These are phyloP conservation scores for Lacerta agilis DNA, from an alignment of 2,797 vertebrate species.

Conservation along the genomic window DNA sequence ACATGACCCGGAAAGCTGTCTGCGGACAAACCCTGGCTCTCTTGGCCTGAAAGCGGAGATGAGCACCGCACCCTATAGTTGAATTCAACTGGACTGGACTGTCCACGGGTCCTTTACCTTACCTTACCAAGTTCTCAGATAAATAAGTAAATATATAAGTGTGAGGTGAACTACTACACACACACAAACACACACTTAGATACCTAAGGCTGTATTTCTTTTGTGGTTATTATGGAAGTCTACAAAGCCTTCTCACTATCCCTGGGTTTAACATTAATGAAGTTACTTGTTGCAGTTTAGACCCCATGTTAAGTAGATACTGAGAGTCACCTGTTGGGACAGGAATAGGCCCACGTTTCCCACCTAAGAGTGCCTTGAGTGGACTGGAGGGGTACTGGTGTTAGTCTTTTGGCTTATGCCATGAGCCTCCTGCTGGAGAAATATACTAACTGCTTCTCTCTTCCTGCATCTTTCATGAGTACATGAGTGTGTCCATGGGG, in stretches of 20 bases:
- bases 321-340: background rate
- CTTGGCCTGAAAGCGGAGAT: no score
- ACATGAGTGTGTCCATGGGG: background rate
- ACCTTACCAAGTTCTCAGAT: no score
- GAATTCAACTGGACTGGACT: no score
- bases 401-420: background rate
- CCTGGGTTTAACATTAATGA: background rate
- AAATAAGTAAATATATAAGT: no score
- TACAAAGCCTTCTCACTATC: background rate
- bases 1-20: no score
- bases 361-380: background rate
- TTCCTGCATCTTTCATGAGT: background rate
- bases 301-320: background rate
- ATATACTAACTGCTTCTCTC: background rate
- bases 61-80: no score
- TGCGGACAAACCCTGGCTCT: no score
- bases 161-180: background rate
- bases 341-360: background rate
- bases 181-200: background rate
- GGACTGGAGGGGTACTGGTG: background rate
- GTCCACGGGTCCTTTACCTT: no score
- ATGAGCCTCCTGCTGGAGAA: background rate
- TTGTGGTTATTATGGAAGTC: background rate
- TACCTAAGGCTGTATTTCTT: background rate
- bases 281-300: background rate